A percentile compares a stretch with the other conserved stretches of the same genome.
Conservation (phyloP, 2,113 vertebrate genomes). For the Festucalex cinctus region DNA sequence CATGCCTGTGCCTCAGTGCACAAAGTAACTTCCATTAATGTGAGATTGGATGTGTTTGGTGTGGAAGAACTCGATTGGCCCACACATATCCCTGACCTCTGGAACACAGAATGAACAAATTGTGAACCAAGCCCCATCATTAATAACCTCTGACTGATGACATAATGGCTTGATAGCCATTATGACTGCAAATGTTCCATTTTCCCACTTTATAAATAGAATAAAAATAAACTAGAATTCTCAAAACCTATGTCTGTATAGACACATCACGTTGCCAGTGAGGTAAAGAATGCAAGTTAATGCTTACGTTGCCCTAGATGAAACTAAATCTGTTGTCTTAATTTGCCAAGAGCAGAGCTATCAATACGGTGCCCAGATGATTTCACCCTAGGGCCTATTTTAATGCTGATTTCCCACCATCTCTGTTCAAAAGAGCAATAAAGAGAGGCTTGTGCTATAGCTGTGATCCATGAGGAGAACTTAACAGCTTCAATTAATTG, state of each 20-base stretch:
- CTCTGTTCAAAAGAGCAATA: neutral
- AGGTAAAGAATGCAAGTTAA: neutral
- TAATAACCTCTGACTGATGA: neutral
- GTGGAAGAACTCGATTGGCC: neutral
- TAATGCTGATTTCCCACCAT: neutral
- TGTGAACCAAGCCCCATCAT: neutral
- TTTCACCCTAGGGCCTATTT: neutral
- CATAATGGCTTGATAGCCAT: neutral
- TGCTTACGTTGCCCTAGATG: neutral
- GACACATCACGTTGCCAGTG: neutral
- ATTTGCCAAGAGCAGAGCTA: conserved; percentile 1
- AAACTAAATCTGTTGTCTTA: conserved; percentile 5
- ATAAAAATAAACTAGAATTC: neutral
- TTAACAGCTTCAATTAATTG: conserved; percentile 5
- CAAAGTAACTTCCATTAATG: neutral
- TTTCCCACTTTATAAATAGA: neutral
- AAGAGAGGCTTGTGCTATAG: neutral
- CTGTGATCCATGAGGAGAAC: neutral
- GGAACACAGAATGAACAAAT: neutral
- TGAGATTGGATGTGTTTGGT: neutral
- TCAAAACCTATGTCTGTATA: neutral
- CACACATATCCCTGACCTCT: neutral
- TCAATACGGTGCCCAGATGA: conserved; percentile 1
- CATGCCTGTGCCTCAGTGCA: neutral
- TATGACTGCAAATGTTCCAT: neutral